Base-by-base conservation (phyloP, 2,113 vertebrate species). In the Sander lucioperca region DNA sequence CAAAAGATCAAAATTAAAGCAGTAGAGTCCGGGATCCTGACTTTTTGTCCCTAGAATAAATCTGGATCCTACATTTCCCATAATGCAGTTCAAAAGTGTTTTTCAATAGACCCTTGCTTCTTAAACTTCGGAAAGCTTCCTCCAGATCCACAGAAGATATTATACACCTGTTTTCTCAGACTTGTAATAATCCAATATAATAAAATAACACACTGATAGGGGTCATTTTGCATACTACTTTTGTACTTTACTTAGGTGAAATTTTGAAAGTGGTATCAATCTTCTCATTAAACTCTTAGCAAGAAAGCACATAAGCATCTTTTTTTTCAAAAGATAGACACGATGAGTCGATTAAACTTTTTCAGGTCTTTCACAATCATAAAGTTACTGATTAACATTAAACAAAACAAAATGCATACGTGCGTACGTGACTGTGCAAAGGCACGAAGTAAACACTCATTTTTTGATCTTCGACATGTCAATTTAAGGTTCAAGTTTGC, bases 381-480 rank as follows among this genome's bases (percentile, higher is more conserved):
- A 54, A 70, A 39, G 67, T 70, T 70, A 70, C 33, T 39, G 33
- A 54, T 70, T 70, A 70, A 70, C 50, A 65, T 86, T 19, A 36
- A 82, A 79, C 30, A 25, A 56, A 62, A 13, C n/a, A 14, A n/a
- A 53, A 27, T 3, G 9, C 16, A 36, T 36, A 16, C 16, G 30
- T 69, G 83, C 11, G 77, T 83, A 90, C 82, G 77, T 89, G 85
- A 82, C 79, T 45, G 54, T 3, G 5, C 8, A 66, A 6, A 47
- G 19, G 43, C 27, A 57, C 4, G 1, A 51, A 69, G 83, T 68
- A 77, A 82, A 70, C 75, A 83, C 9, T 11, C 19, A 14, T 75
- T 63, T 54, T 85, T 87, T 83, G 77, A 72, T 85, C 73, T 74
- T 77, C 74, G 51, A 56, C 54, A 18, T 4, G 13, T 43, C 64